Evolutionary conservation across 2,888 invertebrate species (phyloP), one percentile per base, ranked within the genome.

Genomic region (Cremastinae sp.): DNA sequence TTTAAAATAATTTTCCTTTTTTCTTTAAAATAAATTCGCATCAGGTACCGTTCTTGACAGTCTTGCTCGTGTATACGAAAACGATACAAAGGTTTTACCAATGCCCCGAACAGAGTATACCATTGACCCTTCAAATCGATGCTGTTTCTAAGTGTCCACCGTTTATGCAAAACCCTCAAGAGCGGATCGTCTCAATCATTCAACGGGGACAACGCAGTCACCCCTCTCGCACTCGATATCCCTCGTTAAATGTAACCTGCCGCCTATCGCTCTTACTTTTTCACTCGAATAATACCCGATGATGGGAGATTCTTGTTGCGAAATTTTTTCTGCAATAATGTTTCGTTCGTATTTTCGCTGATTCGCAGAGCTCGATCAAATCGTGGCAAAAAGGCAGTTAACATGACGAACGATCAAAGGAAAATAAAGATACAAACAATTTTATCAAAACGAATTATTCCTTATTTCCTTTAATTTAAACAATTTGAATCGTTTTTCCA

Each of bases 101-200:
- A 58, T 72, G 58, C 71, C 68, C 72, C 71, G 71, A n/a, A 56
- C 37, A 72, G 61, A 20, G 49, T 61, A 43, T 45, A 70, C 14
- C 12, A 28, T 61, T 62, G 75, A 74, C 68, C 68, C 72, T 47
- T 51, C 72, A 22, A 68, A 76, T 62, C 55, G 45, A 56, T n/a
- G 45, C 72, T 59, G 70, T 37, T 62, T 64, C 75, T 58, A 47
- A 72, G 75, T 72, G 58, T 72, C 58, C 64, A 64, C 62, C 72
- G 75, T 76, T 76, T 72, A 53, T 64, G 62, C 28, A 28, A n/a
- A 72, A 76, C 75, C 75, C 72, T 76, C 68, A 45, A 72, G 58
- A 76, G 68, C 68, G 37, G 66, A 62, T 61, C 18, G 12, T 37
- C 12, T 14, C 62, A 72, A 68, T 56, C 64, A 64, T 72, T 76